Conservation (phyloP, 2,888 invertebrate genomes). For the Apantesis nais region DNA sequence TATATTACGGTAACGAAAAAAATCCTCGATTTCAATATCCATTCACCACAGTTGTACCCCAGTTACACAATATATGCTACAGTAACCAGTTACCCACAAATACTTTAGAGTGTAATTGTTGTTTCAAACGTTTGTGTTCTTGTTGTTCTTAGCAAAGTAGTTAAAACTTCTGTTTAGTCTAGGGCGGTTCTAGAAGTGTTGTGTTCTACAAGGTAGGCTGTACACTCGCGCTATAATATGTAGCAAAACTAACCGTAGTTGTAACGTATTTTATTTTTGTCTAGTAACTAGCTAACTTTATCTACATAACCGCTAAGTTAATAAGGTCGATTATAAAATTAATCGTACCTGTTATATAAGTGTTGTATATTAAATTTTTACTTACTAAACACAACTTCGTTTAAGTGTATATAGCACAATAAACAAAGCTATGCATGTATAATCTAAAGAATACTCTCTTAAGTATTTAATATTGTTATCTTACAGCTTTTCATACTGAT, state of each 20-base stretch:
- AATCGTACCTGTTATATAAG: too few relatives aligned
- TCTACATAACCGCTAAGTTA: too few relatives aligned
- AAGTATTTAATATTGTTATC: too few relatives aligned
- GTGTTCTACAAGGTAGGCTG: slow-evolving; percentile 12
- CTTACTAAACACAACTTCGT: too few relatives aligned
- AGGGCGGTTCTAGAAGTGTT: slow-evolving; percentile 28
- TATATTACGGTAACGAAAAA: not conserved
- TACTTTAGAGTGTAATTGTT: slow-evolving; percentile 30
- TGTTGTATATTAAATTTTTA: too few relatives aligned
- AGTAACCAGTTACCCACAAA: slow-evolving; percentile 10
- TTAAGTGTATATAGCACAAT: too few relatives aligned
- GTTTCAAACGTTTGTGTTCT: slow-evolving; percentile 29
- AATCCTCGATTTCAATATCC: slow-evolving; percentile 21
- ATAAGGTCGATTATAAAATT: not conserved
- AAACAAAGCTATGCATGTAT: too few relatives aligned
- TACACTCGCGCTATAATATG: not conserved
- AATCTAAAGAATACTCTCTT: too few relatives aligned
- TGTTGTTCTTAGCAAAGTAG: slow-evolving; percentile 31
- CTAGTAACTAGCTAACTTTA: not conserved
- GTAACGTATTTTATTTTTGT: not conserved
- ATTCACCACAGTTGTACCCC: not conserved
- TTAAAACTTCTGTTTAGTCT: slow-evolving; percentile 36
- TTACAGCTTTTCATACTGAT: too few relatives aligned
- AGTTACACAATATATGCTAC: slow-evolving; percentile 10
- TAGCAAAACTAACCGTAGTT: not conserved